A percentile compares a stretch with the other conserved stretches of the same genome.
phyloP scores from a whole-genome alignment of 2,888 invertebrate genomes.

The Microplitis deprimator region DNA sequence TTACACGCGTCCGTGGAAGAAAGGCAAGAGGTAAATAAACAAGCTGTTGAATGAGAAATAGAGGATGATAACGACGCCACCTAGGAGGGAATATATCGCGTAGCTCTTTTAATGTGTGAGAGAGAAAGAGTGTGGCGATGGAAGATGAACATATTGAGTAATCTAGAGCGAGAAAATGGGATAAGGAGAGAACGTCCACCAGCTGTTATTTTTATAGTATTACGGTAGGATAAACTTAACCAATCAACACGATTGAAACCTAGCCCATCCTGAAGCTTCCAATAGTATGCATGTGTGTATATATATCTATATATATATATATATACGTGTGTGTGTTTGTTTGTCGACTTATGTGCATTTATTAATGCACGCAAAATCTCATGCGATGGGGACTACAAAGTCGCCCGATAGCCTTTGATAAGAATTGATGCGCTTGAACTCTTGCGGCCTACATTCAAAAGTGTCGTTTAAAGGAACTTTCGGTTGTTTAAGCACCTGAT shows the following conservation, averaged over 20 bases:
- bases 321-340: conserved; percentile 24
- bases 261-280: conserved; percentile 61
- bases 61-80: conserved; percentile 23
- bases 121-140: conserved; percentile 23
- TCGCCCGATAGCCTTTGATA: conserved; percentile 64
- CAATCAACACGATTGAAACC: conserved; percentile 58
- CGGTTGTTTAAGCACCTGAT: conserved; percentile 21
- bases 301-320: no score
- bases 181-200: conserved; percentile 45
- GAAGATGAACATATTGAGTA: conserved; percentile 33
- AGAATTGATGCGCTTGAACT: conserved; percentile 52
- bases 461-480: conserved; percentile 37
- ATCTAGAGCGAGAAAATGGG: conserved; percentile 33
- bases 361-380: conserved; percentile 70
- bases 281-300: conserved; percentile 36
- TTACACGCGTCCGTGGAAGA: conserved; percentile 19
- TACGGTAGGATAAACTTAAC: conserved; percentile 68
- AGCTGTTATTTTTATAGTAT: conserved; percentile 68
- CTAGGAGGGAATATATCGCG: conserved; percentile 15
- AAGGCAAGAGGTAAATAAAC: conserved; percentile 33
- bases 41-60: conserved; percentile 33
- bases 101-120: conserved; percentile 13
- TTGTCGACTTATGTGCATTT: conserved; percentile 59
- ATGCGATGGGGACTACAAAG: conserved; percentile 61
- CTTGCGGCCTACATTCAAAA: conserved; percentile 60